These are phyloP conservation scores for Esox masquinongy DNA, from an alignment of 2,797 vertebrate genomes.

Conservation along the genomic window DNA sequence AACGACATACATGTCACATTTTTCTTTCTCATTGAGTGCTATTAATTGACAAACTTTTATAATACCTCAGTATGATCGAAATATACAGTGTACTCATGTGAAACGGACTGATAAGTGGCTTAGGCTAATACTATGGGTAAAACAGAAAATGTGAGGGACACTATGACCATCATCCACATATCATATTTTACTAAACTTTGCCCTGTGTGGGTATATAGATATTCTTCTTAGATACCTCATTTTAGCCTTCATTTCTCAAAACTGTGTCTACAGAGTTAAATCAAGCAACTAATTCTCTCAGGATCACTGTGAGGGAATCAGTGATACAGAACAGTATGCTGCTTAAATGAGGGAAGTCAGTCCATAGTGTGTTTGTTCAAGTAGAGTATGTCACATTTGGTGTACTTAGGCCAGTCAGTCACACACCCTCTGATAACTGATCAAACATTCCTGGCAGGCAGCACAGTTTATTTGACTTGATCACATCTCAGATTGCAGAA, in stretches of 20 bases:
- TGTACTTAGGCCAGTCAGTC: slow-evolving; percentile 1
- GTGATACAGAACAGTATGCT: neutral
- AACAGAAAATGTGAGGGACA: too few species aligned
- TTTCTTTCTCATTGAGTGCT: too few species aligned
- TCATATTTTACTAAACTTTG: too few species aligned
- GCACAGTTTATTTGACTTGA: slow-evolving; percentile 38
- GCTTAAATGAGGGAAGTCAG: neutral
- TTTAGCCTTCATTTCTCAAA: too few species aligned
- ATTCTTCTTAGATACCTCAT: too few species aligned
- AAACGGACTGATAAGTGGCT: neutral
- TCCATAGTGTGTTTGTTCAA: slow-evolving; percentile 23
- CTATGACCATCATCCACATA: too few species aligned
- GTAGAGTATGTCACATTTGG: slow-evolving; percentile 1
- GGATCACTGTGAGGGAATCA: neutral
- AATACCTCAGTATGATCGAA: neutral
- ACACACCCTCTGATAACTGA: slow-evolving; percentile 41
- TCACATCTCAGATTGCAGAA: neutral
- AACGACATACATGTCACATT: too few species aligned
- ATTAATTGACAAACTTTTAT: neutral
- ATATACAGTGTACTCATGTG: neutral
- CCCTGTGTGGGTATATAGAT: too few species aligned
- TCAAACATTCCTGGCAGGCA: slow-evolving; percentile 41
- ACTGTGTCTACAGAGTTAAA: too few species aligned
- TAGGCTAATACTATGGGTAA: too few species aligned
- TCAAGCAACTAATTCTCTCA: too few species aligned